Evolutionary conservation across 2,113 vertebrate genomes (phyloP).

Genomic region (Pomatorhinus ruficollis): DNA sequence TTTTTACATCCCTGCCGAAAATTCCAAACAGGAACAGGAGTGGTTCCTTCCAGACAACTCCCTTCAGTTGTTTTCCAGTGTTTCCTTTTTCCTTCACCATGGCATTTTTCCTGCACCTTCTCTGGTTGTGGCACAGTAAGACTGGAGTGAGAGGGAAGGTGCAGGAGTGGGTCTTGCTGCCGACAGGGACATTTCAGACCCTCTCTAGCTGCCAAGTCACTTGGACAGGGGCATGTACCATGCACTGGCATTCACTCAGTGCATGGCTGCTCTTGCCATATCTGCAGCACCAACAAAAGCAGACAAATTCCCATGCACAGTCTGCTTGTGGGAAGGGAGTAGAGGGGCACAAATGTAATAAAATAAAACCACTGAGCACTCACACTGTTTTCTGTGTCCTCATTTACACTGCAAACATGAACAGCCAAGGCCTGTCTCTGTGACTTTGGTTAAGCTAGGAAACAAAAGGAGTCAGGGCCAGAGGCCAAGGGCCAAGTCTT

Average conservation of each 20-base stretch:
- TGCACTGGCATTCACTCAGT: accelerated
- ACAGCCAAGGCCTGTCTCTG: accelerated
- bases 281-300: neutral
- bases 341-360: neutral
- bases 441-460: neutral
- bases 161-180: neutral
- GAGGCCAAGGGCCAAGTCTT: neutral
- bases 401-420: neutral
- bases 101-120: neutral
- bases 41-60: neutral
- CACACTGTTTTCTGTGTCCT: neutral
- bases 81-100: neutral
- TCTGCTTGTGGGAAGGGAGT: neutral
- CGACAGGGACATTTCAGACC: neutral
- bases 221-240: accelerated
- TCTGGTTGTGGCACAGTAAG: neutral
- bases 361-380: neutral
- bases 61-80: neutral
- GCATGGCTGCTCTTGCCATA: accelerated
- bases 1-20: neutral
- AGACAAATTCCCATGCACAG: neutral
- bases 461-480: neutral
- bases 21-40: neutral
- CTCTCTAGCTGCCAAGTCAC: neutral
- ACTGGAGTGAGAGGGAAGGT: neutral